Percentiles rank a stretch among this genome's conserved stretches.
phyloP scores from a whole-genome alignment of 37 sponge, comb jelly and placozoan species.

The Halisarca cf. caerulea region DNA sequence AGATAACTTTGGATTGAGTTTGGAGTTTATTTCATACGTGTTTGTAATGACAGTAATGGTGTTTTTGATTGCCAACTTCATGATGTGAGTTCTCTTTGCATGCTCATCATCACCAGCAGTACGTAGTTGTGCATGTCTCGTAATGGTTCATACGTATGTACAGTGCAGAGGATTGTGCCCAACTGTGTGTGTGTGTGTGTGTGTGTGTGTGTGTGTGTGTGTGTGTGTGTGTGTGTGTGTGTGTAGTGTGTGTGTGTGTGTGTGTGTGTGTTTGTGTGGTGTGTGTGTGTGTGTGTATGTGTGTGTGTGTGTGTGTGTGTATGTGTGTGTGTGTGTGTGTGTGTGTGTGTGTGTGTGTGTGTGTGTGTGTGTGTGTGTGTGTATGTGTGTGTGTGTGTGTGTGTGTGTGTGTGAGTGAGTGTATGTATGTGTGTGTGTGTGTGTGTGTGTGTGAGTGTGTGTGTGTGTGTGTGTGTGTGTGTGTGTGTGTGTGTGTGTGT shows the following conservation, averaged over 20 bases:
- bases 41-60: background rate
- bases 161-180: no score
- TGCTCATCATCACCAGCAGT: no score
- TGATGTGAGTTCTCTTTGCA: conserved; percentile 53
- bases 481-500: no score
- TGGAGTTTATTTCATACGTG: conserved; percentile 34
- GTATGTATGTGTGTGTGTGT: no score
- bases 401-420: no score
- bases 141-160: no score
- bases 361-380: background rate
- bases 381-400: background rate
- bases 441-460: background rate
- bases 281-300: conserved; percentile 11
- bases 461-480: no score
- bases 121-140: no score
- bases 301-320: conserved; percentile 14
- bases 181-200: no score
- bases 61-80: background rate
- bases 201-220: no score
- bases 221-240: no score
- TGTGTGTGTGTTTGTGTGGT: no score
- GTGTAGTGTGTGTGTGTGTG: conserved; percentile 25
- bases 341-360: background rate
- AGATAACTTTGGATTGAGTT: conserved; percentile 57
- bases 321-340: conserved; percentile 10